Conservation (phyloP, 2,888 invertebrate species). For the Pseudococcus longispinus region DNA sequence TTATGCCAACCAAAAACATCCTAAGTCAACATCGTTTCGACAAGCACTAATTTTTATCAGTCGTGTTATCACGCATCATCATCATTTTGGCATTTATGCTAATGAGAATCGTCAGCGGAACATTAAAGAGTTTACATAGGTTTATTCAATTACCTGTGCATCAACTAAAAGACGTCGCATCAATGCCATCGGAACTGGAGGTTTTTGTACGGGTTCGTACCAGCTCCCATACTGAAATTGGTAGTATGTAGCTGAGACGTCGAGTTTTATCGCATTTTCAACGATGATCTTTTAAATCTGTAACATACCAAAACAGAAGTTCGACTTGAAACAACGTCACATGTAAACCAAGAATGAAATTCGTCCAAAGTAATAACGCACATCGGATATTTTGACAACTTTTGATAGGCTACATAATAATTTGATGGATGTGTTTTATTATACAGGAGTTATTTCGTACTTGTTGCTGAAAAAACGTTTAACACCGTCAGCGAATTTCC, state of each 20-base stretch:
- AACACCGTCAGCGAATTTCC: not conserved
- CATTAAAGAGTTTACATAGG: not conserved
- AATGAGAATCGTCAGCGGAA: not conserved
- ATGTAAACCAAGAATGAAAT: not conserved
- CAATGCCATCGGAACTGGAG: constrained; percentile 77
- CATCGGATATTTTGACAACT: not conserved
- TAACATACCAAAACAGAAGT: not conserved
- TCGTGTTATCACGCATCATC: not conserved
- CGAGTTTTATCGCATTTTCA: constrained; percentile 47
- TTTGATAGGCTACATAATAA: not conserved
- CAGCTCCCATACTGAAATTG: constrained; percentile 47
- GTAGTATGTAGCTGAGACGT: constrained; percentile 1
- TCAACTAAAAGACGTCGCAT: constrained; percentile 86
- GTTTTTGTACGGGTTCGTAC: constrained; percentile 29
- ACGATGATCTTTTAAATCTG: constrained; percentile 20
- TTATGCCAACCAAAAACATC: not conserved
- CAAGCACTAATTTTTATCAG: not conserved
- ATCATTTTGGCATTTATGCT: not conserved
- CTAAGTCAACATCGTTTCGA: not conserved
- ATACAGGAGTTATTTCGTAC: not conserved
- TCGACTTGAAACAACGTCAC: not conserved
- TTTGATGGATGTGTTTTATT: not conserved
- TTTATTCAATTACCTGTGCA: constrained; percentile 70
- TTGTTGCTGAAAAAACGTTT: not conserved
- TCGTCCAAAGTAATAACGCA: not conserved